A percentile compares a stretch with the other conserved stretches of the same genome.
These are phyloP conservation scores for Philereme transversata DNA, from an alignment of 2,888 invertebrate genomes.

Conservation along the genomic window DNA sequence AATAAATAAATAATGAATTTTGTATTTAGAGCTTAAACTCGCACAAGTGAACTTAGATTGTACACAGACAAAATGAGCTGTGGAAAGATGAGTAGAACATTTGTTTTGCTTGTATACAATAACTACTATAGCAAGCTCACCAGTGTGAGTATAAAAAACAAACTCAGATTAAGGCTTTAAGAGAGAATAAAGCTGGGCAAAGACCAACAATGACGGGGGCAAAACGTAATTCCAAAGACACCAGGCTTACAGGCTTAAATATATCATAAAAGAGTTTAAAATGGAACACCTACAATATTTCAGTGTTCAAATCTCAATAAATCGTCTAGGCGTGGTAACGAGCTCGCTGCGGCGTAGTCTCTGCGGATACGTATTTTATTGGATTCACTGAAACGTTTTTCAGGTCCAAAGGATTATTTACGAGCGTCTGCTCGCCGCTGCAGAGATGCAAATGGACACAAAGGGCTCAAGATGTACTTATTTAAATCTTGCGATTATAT, in stretches of 20 bases:
- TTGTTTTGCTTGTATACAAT: too few species aligned
- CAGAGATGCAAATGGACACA: conserved; percentile 80
- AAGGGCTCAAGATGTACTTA: conserved; percentile 42
- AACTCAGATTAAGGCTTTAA: conserved; percentile 6
- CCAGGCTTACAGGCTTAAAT: conserved; percentile 27
- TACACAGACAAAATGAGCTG: too few species aligned
- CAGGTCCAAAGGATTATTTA: conserved; percentile 83
- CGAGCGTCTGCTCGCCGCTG: conserved; percentile 77
- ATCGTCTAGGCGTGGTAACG: conserved; percentile 83
- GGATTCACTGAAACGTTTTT: conserved; percentile 84
- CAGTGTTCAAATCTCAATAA: conserved; percentile 83
- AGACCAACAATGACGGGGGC: conserved; percentile 21
- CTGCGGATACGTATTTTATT: conserved; percentile 84
- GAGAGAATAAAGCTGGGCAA: conserved; percentile 14
- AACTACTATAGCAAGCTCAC: too few species aligned
- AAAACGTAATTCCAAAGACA: conserved; percentile 19
- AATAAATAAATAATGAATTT: too few species aligned
- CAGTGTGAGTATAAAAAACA: background rate
- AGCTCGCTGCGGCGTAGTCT: conserved; percentile 81
- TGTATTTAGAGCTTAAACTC: too few species aligned
- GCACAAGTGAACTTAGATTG: too few species aligned
- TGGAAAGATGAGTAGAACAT: too few species aligned
- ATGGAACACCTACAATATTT: conserved; percentile 81
- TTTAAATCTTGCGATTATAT: conserved; percentile 22
- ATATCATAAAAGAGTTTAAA: conserved; percentile 76